phyloP scores from a whole-genome alignment of 2,888 invertebrate genomes.

The Hirtodrosophila histrioides region DNA sequence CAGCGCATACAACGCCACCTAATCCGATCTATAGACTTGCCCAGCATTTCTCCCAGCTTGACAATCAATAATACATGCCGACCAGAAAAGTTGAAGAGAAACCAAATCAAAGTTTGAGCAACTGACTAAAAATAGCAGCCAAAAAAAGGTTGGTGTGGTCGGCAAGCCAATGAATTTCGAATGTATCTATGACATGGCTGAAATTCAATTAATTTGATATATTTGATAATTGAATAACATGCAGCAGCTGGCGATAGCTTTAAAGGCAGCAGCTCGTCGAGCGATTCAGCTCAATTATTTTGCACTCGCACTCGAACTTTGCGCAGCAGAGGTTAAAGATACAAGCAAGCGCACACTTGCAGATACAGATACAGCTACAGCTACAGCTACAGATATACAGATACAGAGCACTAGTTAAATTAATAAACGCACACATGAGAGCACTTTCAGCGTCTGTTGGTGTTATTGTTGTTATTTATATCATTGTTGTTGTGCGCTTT shows the following conservation, averaged over 20 bases:
- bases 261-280: slow-evolving; percentile 24
- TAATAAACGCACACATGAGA: slow-evolving; percentile 48
- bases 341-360: slow-evolving; percentile 38
- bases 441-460: slow-evolving; percentile 10
- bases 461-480: not conserved
- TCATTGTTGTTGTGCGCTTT: slow-evolving; percentile 8
- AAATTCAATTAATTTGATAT: slow-evolving; percentile 57
- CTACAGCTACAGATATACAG: slow-evolving; percentile 7
- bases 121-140: slow-evolving; percentile 35
- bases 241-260: slow-evolving; percentile 30
- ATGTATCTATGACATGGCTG: slow-evolving; percentile 17
- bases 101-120: slow-evolving; percentile 13
- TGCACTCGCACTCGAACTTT: slow-evolving; percentile 75
- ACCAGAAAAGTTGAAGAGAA: slow-evolving; percentile 15
- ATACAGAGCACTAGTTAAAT: slow-evolving; percentile 36
- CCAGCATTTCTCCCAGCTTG: not conserved
- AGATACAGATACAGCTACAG: slow-evolving; percentile 10
- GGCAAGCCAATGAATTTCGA: slow-evolving; percentile 8
- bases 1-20: slow-evolving; percentile 13
- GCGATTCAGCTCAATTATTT: slow-evolving; percentile 64
- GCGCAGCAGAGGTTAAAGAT: slow-evolving; percentile 69
- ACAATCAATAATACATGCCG: not conserved
- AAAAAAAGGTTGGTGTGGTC: slow-evolving; percentile 9
- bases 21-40: not conserved
- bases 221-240: slow-evolving; percentile 51